A percentile compares a stretch with the other conserved stretches of the same genome.
Evolutionary conservation across 2,888 invertebrate genomes (phyloP).

Genomic region (Drosophila subsilvestris): DNA sequence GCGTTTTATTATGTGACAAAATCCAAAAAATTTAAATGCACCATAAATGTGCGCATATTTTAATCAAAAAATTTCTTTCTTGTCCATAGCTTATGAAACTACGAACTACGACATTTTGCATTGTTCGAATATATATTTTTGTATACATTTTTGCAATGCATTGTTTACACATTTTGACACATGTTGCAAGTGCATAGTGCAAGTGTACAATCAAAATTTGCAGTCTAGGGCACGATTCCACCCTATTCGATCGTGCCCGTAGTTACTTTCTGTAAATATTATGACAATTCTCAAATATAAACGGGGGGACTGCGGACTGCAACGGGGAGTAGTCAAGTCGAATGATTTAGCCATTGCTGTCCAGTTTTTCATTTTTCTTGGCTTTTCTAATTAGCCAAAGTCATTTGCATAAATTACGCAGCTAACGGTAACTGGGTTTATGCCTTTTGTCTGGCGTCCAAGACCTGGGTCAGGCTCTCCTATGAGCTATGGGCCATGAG

Average conservation of each 20-base stretch:
- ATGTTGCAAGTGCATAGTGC: conserved; percentile 14
- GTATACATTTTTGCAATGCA: conserved; percentile 7
- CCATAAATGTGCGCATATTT: conserved; percentile 26
- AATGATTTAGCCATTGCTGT: conserved; percentile 20
- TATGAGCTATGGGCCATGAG: conserved; percentile 24
- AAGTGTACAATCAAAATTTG: conserved; percentile 43
- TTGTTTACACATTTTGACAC: conserved; percentile 18
- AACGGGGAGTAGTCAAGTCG: background rate
- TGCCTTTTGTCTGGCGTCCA: conserved; percentile 62
- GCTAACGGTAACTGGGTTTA: conserved; percentile 77
- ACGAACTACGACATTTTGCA: conserved; percentile 15
- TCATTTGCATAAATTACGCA: conserved; percentile 78
- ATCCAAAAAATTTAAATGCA: conserved; percentile 6
- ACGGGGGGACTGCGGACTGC: no score
- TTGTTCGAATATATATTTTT: background rate
- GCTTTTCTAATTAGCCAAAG: conserved; percentile 71
- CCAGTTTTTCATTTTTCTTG: conserved; percentile 27
- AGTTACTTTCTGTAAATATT: conserved; percentile 31
- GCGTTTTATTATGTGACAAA: conserved; percentile 32
- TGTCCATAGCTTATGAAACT: conserved; percentile 15
- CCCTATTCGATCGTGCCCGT: conserved; percentile 56
- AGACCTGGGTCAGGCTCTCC: conserved; percentile 18
- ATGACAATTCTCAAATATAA: background rate
- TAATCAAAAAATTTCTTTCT: conserved; percentile 28
- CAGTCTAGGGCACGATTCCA: conserved; percentile 64